Base-by-base conservation (phyloP, 1,140 invertebrate genomes). In the Pseudomyrmex concolor region DNA sequence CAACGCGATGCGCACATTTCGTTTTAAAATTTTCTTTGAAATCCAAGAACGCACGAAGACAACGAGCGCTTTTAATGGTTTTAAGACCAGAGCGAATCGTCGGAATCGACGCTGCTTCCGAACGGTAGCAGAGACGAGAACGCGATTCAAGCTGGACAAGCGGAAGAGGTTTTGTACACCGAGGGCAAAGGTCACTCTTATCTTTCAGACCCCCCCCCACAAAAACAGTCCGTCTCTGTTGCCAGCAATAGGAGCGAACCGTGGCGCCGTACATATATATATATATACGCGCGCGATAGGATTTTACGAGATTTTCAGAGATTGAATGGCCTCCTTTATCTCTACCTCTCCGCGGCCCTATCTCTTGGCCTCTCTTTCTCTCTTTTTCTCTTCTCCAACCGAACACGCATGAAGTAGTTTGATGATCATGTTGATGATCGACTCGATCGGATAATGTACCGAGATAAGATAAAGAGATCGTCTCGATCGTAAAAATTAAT, bases 91-190 rank as follows among this genome's bases (percentile, higher is more conserved):
- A 8, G 12, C 19, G 17, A 45, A 43, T 45, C 51, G 19, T 25
- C 48, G 17, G 22, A 7, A 45, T n/a, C 43, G 54, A 57, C 51
- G 55, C 34, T 66, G 55, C 22, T 70, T 19, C 82, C 48, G 70
- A 72, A 83, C 73, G 78, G 86, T 89, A 88, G 87, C 68, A 8
- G 67, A 62, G n/a, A 25, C 22, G 22, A 25, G 51, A 68, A 51
- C 60, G 78, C 76, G 68, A 84, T 80, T 77, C 74, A 67, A 50
- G 78, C 59, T 64, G 84, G 74, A 71, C 85, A 86, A 92, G 85
- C 91, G 91, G 91, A 93, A 93, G 91, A 93, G 89, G 90, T 91
- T 92, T 92, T 87, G 84, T 91, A 87, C 83, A 83, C 66, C 81
- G 77, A 81, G 90, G 88, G 74, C 91, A 92, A 80, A 92, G 91